Percentiles rank a stretch among this genome's conserved stretches.
These are phyloP conservation scores for Cantharis lateralis DNA, from an alignment of 2,888 invertebrate genomes.

Conservation along the genomic window DNA sequence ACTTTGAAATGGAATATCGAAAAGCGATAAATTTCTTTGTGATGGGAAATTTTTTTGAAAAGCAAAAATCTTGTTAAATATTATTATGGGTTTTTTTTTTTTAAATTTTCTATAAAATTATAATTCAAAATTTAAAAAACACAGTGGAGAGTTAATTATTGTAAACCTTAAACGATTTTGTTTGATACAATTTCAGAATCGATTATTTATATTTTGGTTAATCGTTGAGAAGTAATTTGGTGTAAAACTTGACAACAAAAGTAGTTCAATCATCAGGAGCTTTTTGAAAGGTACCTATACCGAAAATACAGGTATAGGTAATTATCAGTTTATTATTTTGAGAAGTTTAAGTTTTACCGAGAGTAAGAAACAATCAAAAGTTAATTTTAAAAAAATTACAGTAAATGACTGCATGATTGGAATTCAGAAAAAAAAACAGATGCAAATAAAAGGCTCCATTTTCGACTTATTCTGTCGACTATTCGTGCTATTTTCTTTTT, in stretches of 20 bases:
- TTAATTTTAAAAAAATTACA: not conserved
- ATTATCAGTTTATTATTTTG: not conserved
- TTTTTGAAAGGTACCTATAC: not conserved
- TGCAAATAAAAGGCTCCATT: not conserved
- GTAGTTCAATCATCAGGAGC: not conserved
- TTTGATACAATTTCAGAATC: not conserved
- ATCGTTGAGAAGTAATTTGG: not conserved
- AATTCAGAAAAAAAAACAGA: not conserved
- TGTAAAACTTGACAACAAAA: not conserved
- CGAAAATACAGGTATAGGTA: too few relatives aligned
- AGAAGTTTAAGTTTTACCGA: not conserved
- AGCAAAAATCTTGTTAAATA: not conserved
- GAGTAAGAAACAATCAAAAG: not conserved
- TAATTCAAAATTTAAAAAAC: not conserved
- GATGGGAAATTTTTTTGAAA: not conserved
- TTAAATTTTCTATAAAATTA: not conserved
- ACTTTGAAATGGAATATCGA: not conserved
- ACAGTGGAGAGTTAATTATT: not conserved
- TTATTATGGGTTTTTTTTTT: not conserved
- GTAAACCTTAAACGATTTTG: not conserved
- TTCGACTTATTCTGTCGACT: not conserved
- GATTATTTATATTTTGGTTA: not conserved
- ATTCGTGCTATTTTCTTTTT: not conserved
- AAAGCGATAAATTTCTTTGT: not conserved
- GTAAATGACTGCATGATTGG: not conserved